Conservation (phyloP, 1,140 invertebrate genomes). For the Lepidurus packardi region DNA sequence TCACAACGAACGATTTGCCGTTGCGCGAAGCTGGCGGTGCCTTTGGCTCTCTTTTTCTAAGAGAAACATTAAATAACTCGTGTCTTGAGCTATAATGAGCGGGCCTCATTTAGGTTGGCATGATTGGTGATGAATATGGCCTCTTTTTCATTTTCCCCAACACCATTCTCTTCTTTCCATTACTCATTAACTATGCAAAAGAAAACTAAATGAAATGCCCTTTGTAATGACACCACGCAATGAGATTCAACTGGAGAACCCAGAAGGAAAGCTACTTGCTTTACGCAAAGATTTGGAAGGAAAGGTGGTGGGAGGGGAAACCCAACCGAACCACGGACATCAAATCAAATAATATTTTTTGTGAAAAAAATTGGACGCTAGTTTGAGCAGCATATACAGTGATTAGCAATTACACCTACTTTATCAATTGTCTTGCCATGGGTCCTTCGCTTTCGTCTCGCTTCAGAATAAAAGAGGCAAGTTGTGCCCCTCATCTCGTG, state of each 20-base stretch:
- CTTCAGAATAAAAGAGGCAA: not conserved
- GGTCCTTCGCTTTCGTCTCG: too few relatives aligned
- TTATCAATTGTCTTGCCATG: too few relatives aligned
- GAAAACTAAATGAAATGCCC: conserved; percentile 1
- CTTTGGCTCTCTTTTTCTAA: not conserved
- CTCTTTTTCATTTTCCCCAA: not conserved
- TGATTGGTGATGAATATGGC: conserved; percentile 21
- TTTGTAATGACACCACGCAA: conserved; percentile 8
- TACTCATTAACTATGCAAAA: conserved; percentile 3
- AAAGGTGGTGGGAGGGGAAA: not conserved
- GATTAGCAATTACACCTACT: too few relatives aligned
- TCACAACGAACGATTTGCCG: conserved; percentile 6
- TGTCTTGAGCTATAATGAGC: conserved; percentile 19
- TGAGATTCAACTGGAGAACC: not conserved
- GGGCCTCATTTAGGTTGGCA: conserved; percentile 12
- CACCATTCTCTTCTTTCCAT: not conserved
- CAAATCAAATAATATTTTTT: too few relatives aligned
- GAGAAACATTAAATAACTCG: conserved; percentile 10
- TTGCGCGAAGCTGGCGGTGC: conserved; percentile 4
- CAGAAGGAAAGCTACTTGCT: not conserved
- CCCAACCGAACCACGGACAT: not conserved
- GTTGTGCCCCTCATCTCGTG: not conserved
- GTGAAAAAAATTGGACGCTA: too few relatives aligned
- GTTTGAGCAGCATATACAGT: too few relatives aligned
- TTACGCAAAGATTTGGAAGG: not conserved